phyloP scores from a whole-genome alignment of 2,888 invertebrate genomes.

The Isoperla grammatica region DNA sequence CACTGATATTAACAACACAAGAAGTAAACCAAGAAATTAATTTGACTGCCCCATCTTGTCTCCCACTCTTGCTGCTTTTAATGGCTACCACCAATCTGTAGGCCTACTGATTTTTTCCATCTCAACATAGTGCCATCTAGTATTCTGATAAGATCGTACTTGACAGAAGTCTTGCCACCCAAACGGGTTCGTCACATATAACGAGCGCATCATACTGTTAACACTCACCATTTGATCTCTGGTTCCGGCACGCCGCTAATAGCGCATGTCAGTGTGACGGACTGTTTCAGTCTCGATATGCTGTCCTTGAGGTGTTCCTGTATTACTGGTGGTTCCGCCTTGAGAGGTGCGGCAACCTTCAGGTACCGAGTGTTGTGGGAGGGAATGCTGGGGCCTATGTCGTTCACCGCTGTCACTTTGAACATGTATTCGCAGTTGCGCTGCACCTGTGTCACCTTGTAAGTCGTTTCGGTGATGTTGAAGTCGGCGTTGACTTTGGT shows the following conservation, averaged over 20 bases:
- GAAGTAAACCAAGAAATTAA: no score
- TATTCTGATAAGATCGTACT: no score
- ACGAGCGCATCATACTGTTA: no score
- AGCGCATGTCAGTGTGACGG: conserved; percentile 66
- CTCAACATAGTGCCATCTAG: no score
- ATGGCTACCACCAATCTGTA: no score
- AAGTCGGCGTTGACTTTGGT: conserved; percentile 52
- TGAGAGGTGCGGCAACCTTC: conserved; percentile 50
- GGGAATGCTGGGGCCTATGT: conserved; percentile 66
- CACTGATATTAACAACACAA: no score
- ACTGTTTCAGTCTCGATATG: conserved; percentile 56
- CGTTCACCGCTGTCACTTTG: conserved; percentile 69
- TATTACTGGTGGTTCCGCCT: conserved; percentile 57
- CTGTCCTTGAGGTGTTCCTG: conserved; percentile 63
- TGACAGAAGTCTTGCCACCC: no score
- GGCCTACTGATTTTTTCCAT: no score
- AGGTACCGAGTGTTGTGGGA: conserved; percentile 60
- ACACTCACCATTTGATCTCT: conserved; percentile 59
- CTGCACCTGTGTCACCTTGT: conserved; percentile 56
- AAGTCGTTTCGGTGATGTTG: conserved; percentile 57
- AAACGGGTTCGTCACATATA: no score
- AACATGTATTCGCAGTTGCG: conserved; percentile 63
- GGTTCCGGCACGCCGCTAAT: conserved; percentile 72
- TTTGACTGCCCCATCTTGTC: no score
- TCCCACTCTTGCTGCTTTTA: no score